Percentiles rank a stretch among this genome's conserved stretches.
phyloP scores from a whole-genome alignment of 2,888 invertebrate species.

The Reticulitermes lucifugus region DNA sequence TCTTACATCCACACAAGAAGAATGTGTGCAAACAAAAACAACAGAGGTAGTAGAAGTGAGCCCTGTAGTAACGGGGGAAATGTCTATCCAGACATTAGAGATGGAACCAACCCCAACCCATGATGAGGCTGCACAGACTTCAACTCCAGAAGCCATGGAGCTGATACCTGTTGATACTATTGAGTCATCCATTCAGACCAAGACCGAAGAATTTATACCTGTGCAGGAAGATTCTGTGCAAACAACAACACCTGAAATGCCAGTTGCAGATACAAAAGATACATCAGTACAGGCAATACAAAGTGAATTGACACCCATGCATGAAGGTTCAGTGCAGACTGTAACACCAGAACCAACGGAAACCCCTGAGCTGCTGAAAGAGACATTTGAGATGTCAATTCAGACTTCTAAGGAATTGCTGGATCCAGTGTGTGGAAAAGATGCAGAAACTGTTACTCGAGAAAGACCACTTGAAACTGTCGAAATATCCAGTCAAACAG shows the following conservation, averaged over 20 bases:
- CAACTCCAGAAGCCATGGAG: conserved; percentile 20
- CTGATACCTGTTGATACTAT: conserved; percentile 12
- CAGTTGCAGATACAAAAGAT: neutral
- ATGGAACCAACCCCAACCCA: conserved; percentile 38
- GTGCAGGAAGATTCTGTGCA: conserved; percentile 42
- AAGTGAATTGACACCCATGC: conserved; percentile 29
- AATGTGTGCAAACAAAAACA: conserved; percentile 45
- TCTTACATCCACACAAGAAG: conserved; percentile 34
- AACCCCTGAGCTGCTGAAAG: neutral
- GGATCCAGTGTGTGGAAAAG: conserved; percentile 59
- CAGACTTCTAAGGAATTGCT: conserved; percentile 58
- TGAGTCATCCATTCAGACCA: conserved; percentile 67
- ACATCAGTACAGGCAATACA: conserved; percentile 26
- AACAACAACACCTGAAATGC: conserved; percentile 42
- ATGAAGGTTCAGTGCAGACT: conserved; percentile 41
- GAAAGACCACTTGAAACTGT: conserved; percentile 55
- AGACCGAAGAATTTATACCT: conserved; percentile 57
- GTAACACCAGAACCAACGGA: conserved; percentile 30
- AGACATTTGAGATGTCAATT: conserved; percentile 26
- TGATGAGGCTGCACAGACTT: conserved; percentile 42
- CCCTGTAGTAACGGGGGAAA: neutral
- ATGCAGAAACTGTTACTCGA: conserved; percentile 64
- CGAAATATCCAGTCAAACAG: conserved; percentile 64
- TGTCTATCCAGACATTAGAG: conserved; percentile 36
- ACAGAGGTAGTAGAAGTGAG: conserved; percentile 20